Evolutionary conservation across 2,113 vertebrate genomes (phyloP).

Genomic region (Tragelaphus scriptus): DNA sequence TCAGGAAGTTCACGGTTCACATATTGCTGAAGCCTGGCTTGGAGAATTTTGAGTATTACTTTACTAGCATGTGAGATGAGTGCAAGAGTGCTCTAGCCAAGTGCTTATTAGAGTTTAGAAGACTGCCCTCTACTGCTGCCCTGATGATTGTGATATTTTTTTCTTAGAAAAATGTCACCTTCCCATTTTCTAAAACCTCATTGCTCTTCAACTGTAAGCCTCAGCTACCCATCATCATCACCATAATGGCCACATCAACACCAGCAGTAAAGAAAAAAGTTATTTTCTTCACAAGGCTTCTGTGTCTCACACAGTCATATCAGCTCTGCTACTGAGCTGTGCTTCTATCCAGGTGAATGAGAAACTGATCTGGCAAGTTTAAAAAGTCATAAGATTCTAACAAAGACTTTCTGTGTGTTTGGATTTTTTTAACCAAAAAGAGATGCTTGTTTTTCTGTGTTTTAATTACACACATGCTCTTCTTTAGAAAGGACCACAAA

Average conservation of each 20-base stretch:
- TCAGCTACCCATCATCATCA: background rate
- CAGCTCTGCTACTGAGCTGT: background rate
- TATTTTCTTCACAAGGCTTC: background rate
- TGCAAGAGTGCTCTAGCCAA: background rate
- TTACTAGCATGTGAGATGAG: too few species aligned
- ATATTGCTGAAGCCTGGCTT: too few species aligned
- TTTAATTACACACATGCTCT: constrained; percentile 61
- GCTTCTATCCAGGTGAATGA: background rate
- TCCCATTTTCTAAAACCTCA: background rate
- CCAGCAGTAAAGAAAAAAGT: background rate
- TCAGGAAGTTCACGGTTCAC: too few species aligned
- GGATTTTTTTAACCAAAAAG: constrained; percentile 32
- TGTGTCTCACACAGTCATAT: background rate
- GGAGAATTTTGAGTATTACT: too few species aligned
- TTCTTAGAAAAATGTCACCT: background rate
- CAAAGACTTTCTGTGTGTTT: background rate
- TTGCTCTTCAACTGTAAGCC: background rate
- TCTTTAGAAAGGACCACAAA: constrained; percentile 64
- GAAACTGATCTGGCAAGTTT: background rate
- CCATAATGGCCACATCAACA: background rate
- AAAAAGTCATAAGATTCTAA: constrained; percentile 23
- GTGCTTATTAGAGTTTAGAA: background rate
- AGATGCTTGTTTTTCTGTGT: constrained; percentile 37
- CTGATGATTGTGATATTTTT: background rate
- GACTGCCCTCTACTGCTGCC: background rate